Evolutionary conservation across 2,113 vertebrate species (phyloP).

Genomic region (Pelecanus crispus): DNA sequence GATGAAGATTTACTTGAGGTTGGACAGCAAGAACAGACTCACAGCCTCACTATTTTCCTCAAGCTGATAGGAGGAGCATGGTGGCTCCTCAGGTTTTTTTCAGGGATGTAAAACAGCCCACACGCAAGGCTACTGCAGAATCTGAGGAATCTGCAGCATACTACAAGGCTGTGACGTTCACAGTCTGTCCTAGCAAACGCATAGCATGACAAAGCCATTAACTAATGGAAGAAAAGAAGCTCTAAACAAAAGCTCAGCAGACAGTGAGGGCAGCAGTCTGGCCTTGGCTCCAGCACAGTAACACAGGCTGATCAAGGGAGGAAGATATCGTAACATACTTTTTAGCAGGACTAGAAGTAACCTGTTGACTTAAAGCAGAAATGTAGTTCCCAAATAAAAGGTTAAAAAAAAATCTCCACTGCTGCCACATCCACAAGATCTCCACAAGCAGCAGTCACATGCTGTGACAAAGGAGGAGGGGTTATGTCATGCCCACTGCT

Average conservation of each 20-base stretch:
- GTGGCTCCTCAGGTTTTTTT: background rate
- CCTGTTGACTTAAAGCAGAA: background rate
- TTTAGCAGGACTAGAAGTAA: background rate
- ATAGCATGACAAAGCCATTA: background rate
- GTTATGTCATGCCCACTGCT: background rate
- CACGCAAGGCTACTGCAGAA: background rate
- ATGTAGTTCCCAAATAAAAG: background rate
- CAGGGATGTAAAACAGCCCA: background rate
- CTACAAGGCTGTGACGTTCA: background rate
- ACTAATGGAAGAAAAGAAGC: background rate
- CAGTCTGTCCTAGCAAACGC: background rate
- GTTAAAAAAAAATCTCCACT: background rate
- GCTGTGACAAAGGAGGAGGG: background rate
- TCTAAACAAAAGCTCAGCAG: constrained; percentile 22
- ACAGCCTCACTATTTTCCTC: background rate
- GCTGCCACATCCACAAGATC: background rate
- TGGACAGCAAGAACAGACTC: background rate
- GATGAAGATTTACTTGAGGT: background rate
- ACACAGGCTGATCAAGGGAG: background rate
- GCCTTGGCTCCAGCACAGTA: background rate
- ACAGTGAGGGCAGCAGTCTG: background rate
- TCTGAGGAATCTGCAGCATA: background rate
- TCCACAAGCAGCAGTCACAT: background rate
- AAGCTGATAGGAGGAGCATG: background rate
- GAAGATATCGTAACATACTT: background rate